A percentile compares a stretch with the other conserved stretches of the same genome.
Conservation (phyloP, 2,888 invertebrate genomes). For the Macrosoma leucophasiata region DNA sequence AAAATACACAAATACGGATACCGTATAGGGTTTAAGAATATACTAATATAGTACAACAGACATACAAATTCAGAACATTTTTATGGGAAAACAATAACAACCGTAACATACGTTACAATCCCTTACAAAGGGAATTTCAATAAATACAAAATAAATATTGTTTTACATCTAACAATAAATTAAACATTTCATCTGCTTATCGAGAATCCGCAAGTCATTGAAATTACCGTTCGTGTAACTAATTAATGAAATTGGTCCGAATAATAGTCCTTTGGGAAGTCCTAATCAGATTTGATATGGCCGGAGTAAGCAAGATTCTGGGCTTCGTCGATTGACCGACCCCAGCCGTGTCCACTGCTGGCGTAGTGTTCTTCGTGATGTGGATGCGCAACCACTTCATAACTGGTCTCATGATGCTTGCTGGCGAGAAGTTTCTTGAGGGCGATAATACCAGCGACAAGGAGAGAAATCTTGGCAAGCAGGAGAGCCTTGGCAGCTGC, state of each 20-base stretch:
- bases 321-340: slow-evolving; percentile 67
- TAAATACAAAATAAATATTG: slow-evolving; percentile 62
- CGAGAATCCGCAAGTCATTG: slow-evolving; percentile 19
- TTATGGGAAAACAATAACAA: slow-evolving; percentile 61
- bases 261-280: slow-evolving; percentile 30
- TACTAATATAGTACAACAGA: slow-evolving; percentile 65
- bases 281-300: slow-evolving; percentile 62
- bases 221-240: slow-evolving; percentile 30
- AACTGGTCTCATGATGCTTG: slow-evolving; percentile 81
- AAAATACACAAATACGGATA: slow-evolving; percentile 71
- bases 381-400: slow-evolving; percentile 85
- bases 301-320: slow-evolving; percentile 77
- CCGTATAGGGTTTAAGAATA: slow-evolving; percentile 58
- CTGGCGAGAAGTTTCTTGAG: slow-evolving; percentile 82
- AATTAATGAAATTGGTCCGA: slow-evolving; percentile 34
- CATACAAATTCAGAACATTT: slow-evolving; percentile 67
- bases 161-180: slow-evolving; percentile 56
- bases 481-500: slow-evolving; percentile 91
- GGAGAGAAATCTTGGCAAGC: slow-evolving; percentile 87
- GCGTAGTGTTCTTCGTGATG: slow-evolving; percentile 73
- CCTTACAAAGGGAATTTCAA: slow-evolving; percentile 55
- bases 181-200: slow-evolving; percentile 33
- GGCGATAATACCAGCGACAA: slow-evolving; percentile 83
- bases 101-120: slow-evolving; percentile 35
- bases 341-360: slow-evolving; percentile 80